phyloP scores from a whole-genome alignment of 2,797 vertebrate species.

The Microctenopoma lineatum region DNA sequence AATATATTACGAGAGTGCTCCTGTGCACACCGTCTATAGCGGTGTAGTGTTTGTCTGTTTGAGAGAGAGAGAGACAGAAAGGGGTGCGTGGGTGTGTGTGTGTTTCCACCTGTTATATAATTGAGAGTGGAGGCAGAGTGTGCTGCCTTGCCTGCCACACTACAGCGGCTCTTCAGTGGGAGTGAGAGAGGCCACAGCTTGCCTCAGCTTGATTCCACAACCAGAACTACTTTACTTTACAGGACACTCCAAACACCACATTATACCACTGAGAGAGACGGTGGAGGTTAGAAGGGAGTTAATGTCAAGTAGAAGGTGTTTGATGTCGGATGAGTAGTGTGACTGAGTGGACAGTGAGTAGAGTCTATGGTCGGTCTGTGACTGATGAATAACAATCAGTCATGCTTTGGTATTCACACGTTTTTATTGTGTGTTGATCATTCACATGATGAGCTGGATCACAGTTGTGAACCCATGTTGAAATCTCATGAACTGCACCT shows the following conservation, averaged over 20 bases:
- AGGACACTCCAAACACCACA: constrained; percentile 21
- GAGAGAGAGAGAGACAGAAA: constrained; percentile 29
- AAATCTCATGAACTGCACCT: not conserved
- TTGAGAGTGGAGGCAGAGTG: constrained; percentile 72
- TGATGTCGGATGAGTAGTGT: constrained; percentile 30
- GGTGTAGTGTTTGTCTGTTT: constrained; percentile 38
- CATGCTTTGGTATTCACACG: not conserved
- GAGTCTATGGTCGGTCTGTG: constrained; percentile 1
- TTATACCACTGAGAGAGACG: constrained; percentile 17
- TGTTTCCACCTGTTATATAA: constrained; percentile 84
- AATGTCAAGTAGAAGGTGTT: constrained; percentile 39
- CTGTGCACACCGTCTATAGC: constrained; percentile 9
- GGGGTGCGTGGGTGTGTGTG: constrained; percentile 63
- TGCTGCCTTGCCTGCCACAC: constrained; percentile 69
- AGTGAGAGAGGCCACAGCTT: constrained; percentile 69
- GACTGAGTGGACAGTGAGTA: constrained; percentile 30
- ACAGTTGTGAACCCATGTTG: not conserved
- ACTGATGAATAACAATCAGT: constrained; percentile 16
- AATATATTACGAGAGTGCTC: constrained; percentile 15
- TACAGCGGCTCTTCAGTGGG: constrained; percentile 66
- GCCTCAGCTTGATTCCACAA: constrained; percentile 51
- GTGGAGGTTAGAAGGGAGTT: constrained; percentile 13
- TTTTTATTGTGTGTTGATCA: constrained; percentile 4
- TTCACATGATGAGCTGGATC: constrained; percentile 19
- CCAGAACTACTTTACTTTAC: constrained; percentile 44